Conservation (phyloP, 2,888 invertebrate species). For the Thelaira solivaga region DNA sequence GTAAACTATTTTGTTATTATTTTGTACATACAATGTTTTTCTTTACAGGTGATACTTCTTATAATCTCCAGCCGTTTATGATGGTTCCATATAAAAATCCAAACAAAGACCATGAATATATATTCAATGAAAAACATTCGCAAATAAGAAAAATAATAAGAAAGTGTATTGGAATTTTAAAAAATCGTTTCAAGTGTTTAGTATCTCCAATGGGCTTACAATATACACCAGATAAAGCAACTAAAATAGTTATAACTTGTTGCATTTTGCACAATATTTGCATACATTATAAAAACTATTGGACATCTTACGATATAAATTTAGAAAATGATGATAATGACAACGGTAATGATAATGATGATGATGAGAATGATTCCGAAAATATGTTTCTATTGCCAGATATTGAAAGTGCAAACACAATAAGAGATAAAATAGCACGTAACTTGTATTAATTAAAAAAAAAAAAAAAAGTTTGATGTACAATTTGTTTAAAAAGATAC, state of each 20-base stretch:
- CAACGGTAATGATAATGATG: neutral
- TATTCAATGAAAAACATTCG: conserved; percentile 23
- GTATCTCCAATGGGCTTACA: conserved; percentile 8
- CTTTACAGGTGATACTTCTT: conserved; percentile 8
- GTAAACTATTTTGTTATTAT: neutral
- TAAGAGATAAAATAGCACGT: conserved; percentile 15
- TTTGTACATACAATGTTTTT: neutral
- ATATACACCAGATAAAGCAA: conserved; percentile 26
- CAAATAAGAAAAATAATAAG: neutral
- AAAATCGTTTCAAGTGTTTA: conserved; percentile 35
- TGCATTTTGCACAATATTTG: conserved; percentile 46
- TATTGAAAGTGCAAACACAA: neutral
- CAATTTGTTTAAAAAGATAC: neutral
- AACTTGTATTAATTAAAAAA: neutral
- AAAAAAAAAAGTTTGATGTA: no score
- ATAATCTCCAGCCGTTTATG: conserved; percentile 24
- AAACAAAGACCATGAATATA: neutral
- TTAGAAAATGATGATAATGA: neutral
- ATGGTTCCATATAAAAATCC: conserved; percentile 31
- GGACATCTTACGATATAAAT: neutral
- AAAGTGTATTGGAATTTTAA: conserved; percentile 14
- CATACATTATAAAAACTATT: conserved; percentile 15
- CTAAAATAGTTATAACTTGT: conserved; percentile 38
- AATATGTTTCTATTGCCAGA: neutral
- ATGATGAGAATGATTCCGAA: neutral